A percentile compares a stretch with the other conserved stretches of the same genome.
phyloP scores from a whole-genome alignment of 2,113 vertebrate genomes.

The Pterocles burchelli region DNA sequence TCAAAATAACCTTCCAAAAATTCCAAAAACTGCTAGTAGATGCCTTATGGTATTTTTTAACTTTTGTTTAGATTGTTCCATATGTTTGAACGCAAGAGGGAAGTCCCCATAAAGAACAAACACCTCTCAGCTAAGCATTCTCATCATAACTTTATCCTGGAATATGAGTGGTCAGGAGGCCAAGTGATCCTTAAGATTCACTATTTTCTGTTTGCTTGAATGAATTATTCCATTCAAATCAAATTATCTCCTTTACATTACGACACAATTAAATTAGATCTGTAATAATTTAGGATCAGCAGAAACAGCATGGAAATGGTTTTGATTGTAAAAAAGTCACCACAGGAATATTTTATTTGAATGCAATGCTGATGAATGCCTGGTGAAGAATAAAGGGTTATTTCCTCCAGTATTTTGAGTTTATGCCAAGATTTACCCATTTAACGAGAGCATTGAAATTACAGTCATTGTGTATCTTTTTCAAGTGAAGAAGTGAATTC shows the following conservation, averaged over 20 bases:
- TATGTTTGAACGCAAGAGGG: background rate
- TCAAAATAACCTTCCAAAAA: background rate
- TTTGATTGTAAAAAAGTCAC: background rate
- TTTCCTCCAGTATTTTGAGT: background rate
- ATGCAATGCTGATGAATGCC: background rate
- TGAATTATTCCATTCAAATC: background rate
- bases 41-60: background rate
- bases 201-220: background rate
- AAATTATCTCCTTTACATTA: background rate
- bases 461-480: background rate
- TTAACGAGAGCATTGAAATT: background rate
- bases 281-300: background rate
- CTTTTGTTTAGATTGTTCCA: background rate
- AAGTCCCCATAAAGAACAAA: background rate
- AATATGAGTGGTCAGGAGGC: background rate
- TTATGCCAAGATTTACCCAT: background rate
- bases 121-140: background rate
- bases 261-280: background rate
- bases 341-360: background rate
- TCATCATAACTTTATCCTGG: background rate
- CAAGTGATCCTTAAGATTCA: background rate
- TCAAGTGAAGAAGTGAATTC: background rate
- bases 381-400: background rate
- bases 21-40: background rate
- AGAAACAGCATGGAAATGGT: background rate